Percentiles rank a stretch among this genome's conserved stretches.
phyloP scores from a whole-genome alignment of 2,888 invertebrate genomes.

The Diaperis boleti region DNA sequence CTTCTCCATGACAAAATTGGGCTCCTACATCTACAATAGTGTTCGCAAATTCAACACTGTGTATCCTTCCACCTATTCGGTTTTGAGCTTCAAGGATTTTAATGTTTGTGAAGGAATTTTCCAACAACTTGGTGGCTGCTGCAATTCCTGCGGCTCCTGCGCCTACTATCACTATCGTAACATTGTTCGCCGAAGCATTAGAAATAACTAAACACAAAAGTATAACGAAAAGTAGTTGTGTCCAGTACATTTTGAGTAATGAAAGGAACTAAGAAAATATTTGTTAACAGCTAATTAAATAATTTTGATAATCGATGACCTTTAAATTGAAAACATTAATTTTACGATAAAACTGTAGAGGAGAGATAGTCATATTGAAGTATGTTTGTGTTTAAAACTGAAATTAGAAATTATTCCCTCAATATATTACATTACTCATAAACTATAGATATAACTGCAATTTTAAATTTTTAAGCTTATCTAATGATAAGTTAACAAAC shows the following conservation, averaged over 20 bases:
- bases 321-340: neutral
- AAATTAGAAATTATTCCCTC: no score
- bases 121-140: constrained; percentile 67
- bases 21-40: constrained; percentile 53
- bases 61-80: constrained; percentile 52
- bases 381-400: no score
- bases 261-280: neutral
- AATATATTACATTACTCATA: no score
- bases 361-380: no score
- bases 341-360: no score
- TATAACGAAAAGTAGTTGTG: neutral
- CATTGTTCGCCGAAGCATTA: neutral
- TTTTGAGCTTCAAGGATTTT: constrained; percentile 61
- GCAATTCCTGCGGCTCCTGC: constrained; percentile 71
- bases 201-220: neutral
- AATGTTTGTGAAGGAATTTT: constrained; percentile 66
- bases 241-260: neutral
- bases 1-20: constrained; percentile 54
- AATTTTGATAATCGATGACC: neutral
- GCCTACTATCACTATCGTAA: constrained; percentile 64
- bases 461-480: no score
- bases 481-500: no score
- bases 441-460: no score
- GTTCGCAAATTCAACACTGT: constrained; percentile 48
- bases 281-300: neutral